Conservation (phyloP, 2,113 vertebrate genomes). For the Chloropsis cyanopogon region DNA sequence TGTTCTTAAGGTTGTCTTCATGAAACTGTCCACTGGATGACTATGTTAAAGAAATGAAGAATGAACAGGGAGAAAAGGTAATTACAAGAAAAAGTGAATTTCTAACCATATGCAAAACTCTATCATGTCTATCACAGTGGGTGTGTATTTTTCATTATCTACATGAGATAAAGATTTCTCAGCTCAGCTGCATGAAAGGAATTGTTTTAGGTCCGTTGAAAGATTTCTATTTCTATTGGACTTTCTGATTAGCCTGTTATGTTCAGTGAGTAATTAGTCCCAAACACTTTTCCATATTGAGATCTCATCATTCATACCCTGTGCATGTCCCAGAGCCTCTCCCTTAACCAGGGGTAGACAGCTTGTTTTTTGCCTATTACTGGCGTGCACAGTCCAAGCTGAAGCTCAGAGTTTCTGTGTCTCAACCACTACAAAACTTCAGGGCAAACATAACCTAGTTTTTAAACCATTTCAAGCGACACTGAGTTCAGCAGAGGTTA, state of each 20-base stretch:
- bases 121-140: accelerated
- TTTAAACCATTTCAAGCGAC: neutral
- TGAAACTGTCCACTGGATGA: neutral
- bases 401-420: neutral
- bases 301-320: neutral
- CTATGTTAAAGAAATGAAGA: neutral
- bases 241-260: neutral
- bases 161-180: neutral
- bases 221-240: neutral
- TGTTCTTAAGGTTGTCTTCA: neutral
- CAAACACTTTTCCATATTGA: neutral
- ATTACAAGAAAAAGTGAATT: neutral
- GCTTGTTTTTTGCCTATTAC: neutral
- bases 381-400: neutral
- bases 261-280: neutral
- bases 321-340: neutral
- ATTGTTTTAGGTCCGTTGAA: neutral
- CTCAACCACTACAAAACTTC: neutral
- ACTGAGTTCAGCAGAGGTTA: neutral
- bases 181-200: neutral
- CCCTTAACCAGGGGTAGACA: neutral
- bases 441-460: neutral
- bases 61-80: neutral
- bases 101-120: neutral
- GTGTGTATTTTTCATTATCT: neutral